These are phyloP conservation scores for Nannobrachium achirus DNA, from an alignment of 2,113 vertebrate species.

Conservation along the genomic window DNA sequence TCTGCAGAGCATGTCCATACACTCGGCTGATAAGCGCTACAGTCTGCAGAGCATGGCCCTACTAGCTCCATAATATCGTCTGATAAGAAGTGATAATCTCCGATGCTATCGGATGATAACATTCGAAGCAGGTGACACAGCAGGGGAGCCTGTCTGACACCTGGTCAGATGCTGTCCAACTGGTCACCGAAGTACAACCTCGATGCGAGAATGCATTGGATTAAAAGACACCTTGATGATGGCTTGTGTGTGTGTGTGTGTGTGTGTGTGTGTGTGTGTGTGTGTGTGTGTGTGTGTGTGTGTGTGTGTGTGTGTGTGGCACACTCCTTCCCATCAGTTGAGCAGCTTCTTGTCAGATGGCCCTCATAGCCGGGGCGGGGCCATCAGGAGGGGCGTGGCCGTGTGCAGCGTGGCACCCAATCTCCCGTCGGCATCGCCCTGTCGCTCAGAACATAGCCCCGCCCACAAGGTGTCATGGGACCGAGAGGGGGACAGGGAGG, in stretches of 20 bases:
- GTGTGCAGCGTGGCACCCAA: slow-evolving; percentile 97
- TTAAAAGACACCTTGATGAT: not conserved
- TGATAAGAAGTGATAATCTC: too few relatives aligned
- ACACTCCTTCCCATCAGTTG: slow-evolving; percentile 76
- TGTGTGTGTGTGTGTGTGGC: slow-evolving; percentile 3
- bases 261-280: not conserved
- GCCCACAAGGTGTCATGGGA: slow-evolving; percentile 93
- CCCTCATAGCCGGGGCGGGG: slow-evolving; percentile 81
- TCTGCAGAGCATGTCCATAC: too few relatives aligned
- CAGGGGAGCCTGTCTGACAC: not conserved
- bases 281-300: not conserved
- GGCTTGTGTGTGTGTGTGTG: not conserved
- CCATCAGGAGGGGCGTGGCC: slow-evolving; percentile 88
- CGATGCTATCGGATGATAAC: too few relatives aligned
- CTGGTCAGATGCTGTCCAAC: not conserved
- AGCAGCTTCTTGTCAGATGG: slow-evolving; percentile 90
- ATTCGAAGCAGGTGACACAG: not conserved
- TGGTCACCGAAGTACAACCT: not conserved
- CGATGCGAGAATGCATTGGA: not conserved
- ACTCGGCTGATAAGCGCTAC: too few relatives aligned
- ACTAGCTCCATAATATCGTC: too few relatives aligned
- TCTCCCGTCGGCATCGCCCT: slow-evolving; percentile 83
- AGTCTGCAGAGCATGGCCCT: too few relatives aligned
- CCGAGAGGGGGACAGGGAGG: slow-evolving; percentile 75
- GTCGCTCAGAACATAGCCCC: slow-evolving; percentile 86